Evolutionary conservation across 2,113 vertebrate genomes (phyloP), one percentile per base, ranked within the genome.

Genomic region (Platanista minor): DNA sequence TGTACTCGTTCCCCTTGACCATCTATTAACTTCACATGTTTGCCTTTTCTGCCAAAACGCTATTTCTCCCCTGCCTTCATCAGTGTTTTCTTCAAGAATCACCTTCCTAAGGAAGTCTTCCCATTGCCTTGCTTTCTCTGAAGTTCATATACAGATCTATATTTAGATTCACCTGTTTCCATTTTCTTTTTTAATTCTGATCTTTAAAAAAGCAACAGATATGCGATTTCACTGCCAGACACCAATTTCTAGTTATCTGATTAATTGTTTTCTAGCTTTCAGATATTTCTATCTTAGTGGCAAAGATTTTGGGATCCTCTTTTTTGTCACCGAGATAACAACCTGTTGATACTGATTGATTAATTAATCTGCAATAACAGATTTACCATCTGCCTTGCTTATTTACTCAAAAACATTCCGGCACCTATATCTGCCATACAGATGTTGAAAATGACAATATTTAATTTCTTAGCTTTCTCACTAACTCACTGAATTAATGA

Each of bases 401-500:
- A 69, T 74, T 87, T 93, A 80, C 57, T 71, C 8, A 74, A 83
- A 90, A 74, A 64, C 49, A 69, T 41, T 69, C 64, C 59, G 77
- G 17, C 5, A 18, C 64, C 69, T 93, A 20, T 52, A 43, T n/a
- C 36, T 39, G 31, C 29, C 39, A 86, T 3, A 54, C 6, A 39
- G 18, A 25, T 21, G 61, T 21, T 59, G 87, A 86, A 66, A 90
- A 61, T 15, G n/a, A 13, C 77, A 54, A n/a, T 46, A 33, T 61
- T 66, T 21, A 52, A 59, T 93, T 89, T 57, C 74, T 66, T 81
- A 74, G 78, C 80, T 90, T 90, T 96, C 91, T 87, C 66, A 75
- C 29, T 52, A 81, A 54, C 43, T 90, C 43, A n/a, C 71, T 59
- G 41, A 81, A n/a, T 82, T 31, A 92, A 85, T 67, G n/a, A 96